Base-by-base conservation (phyloP, 2,797 vertebrate genomes). In the Enteromius afrohamiltoni region DNA sequence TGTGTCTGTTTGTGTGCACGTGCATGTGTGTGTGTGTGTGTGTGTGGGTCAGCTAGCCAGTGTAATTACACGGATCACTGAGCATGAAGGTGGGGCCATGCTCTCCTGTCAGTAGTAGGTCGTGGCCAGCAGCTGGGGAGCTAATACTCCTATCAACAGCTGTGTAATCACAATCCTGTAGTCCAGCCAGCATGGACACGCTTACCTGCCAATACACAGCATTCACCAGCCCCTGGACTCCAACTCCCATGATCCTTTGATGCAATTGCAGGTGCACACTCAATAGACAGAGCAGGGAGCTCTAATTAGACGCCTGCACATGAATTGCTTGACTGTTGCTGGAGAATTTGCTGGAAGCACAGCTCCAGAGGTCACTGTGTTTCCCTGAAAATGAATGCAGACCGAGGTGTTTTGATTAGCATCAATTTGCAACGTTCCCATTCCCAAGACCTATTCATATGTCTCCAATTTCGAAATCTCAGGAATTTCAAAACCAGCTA, bases 61-160 rank as follows among this genome's bases (percentile, higher is more conserved):
- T 84, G 88, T 93, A 91, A 96, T 95, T 94, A 95, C 90, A 86
- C 86, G 92, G 89, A 94, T 94, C 91, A 93, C 82, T 92, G 92
- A 86, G 86, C 92, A 89, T 91, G 90, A 93, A 95, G 90, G 91
- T 93, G 90, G 91, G 89, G 89, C 88, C 89, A 83, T 88, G 90
- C 91, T 92, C 93, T 86, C 80, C 91, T 94, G 91, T 93, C 91
- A 93, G 92, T 83, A 91, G 85, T 83, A 70, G 80, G 71, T 77
- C 87, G 71, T 60, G 87, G 88, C 88, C 92, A 92, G 88, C 89
- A 93, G 88, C 93, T 94, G 89, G 89, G 91, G 88, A 76, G 90
- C 86, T 91, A 86, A 88, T 91, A 86, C 70, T 83, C 92, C 76
- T 90, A 91, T 93, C 94, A 94, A 90, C 89, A 95, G 90, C 88